Evolutionary conservation across 2,797 vertebrate species (phyloP).

Genomic region (Oceanodroma leucorhoa): DNA sequence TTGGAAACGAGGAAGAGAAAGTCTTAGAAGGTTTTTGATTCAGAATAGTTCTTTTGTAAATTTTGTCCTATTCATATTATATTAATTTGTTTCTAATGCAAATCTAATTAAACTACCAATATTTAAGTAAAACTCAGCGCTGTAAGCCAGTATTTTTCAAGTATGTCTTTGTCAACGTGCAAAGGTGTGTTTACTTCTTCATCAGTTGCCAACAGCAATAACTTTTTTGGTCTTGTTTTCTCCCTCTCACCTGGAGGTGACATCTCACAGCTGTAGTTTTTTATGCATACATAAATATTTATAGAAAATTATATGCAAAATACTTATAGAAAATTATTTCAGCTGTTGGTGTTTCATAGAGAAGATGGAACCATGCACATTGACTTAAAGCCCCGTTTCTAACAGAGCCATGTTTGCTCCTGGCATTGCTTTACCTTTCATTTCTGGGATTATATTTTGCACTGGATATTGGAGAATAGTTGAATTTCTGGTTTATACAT

Average conservation of each 20-base stretch:
- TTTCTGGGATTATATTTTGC: neutral
- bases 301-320: neutral
- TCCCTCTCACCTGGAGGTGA: neutral
- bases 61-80: neutral
- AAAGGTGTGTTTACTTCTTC: neutral
- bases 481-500: neutral
- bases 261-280: neutral
- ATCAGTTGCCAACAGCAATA: neutral
- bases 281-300: neutral
- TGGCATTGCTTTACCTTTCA: neutral
- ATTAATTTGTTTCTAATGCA: neutral
- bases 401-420: neutral
- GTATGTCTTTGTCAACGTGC: neutral
- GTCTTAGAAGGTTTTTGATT: neutral
- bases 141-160: neutral
- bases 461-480: neutral
- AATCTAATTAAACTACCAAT: neutral
- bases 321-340: neutral
- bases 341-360: neutral
- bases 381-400: neutral
- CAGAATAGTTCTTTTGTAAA: neutral
- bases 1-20: neutral
- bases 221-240: neutral
- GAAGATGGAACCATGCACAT: neutral
- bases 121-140: neutral